Base-by-base conservation (phyloP, 2,797 vertebrate species). In the Esox masquinongy region DNA sequence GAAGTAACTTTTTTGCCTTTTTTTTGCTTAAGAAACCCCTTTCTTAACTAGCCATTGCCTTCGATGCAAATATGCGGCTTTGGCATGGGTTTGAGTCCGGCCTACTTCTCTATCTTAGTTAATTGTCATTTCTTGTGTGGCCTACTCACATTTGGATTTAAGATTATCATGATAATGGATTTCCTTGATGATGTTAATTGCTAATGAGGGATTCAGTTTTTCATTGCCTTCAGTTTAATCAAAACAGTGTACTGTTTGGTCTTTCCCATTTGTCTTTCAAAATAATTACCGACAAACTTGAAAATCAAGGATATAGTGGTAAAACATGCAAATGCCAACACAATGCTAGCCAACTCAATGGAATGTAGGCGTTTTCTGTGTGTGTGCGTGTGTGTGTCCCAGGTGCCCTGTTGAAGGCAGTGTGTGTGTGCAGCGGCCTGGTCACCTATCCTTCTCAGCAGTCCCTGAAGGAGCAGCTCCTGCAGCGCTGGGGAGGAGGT, bases 321-420 rank as follows among this genome's bases (percentile, higher is more conserved):
- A 14, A 24, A 29, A 24, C 61, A n/a, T 29, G 3, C 61, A 29
- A 19, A n/a, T 31, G 11, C 14, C 4, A 31, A 64, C 61, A 64
- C 12, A 64, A 31, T 31, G 26, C 61, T 31, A 14, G 26, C 22
- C 61, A 64, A 56, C n/a, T 9, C 17, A 56, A 22, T 19, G 29
- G 61, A 64, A 15, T 29, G 4, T 1, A 64, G 12, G 61, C 15
- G 19, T 56, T 56, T 56, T 7, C 19, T n/a, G n/a, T n/a, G n/a
- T n/a, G n/a, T n/a, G n/a, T n/a, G n/a, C n/a, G n/a, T n/a, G n/a
- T n/a, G n/a, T n/a, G 34, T 73, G 17, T 82, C n/a, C 6, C 88
- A 99, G 98, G 96, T 77, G 97, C 97, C 9, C 87, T 99, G 81
- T 91, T 99, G 81, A 99, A 99, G 91, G 96, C 96, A 0, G 96